Evolutionary conservation across 2,888 invertebrate species (phyloP), one percentile per base, ranked within the genome.

Genomic region (Hybos culiciformis): DNA sequence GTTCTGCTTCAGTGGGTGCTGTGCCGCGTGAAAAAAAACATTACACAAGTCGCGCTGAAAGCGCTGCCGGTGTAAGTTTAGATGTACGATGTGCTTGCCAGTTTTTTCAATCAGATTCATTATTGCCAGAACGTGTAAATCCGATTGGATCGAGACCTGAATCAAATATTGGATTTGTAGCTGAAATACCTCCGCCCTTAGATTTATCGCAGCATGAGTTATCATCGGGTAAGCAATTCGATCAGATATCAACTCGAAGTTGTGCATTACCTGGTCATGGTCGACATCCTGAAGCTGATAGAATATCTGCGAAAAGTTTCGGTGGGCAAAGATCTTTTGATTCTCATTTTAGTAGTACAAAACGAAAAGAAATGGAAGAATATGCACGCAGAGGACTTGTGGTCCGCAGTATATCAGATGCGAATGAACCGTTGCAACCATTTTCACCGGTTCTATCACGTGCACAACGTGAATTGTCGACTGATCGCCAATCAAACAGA

Each of bases 81-180:
- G 86, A 86, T 62, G 85, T 87, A 48, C 78, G 87, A 54, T 86
- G 87, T 67, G 86, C 73, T 52, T 86, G 87, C 69, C 86, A 87
- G 69, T 87, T 78, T 68, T 87, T 78, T 67, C 80, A 83, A 70
- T 77, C 80, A 62, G 82, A 85, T 64, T 80, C 81, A 47, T 66
- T 85, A 54, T 69, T 86, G 55, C 85, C 85, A 47, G 84, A 83
- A 62, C 73, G 81, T 59, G 70, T 75, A 44, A 80, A 81, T 62
- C 77, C 78, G 49, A 70, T 77, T 53, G 78, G 62, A 19, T 75
- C 75, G 50, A 70, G 76, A 49, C 76, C 78, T 46, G 69, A 75
- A n/a, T 78, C 79, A 40, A 73, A 75, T 54, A 70, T 72, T 40
- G 62, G 55, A 4, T 60, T 57, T 14, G 53, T 59, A 37, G 48